Percentiles rank a stretch among this genome's conserved stretches.
phyloP scores from a whole-genome alignment of 1,140 invertebrate species.

The Campoletis sonorensis region DNA sequence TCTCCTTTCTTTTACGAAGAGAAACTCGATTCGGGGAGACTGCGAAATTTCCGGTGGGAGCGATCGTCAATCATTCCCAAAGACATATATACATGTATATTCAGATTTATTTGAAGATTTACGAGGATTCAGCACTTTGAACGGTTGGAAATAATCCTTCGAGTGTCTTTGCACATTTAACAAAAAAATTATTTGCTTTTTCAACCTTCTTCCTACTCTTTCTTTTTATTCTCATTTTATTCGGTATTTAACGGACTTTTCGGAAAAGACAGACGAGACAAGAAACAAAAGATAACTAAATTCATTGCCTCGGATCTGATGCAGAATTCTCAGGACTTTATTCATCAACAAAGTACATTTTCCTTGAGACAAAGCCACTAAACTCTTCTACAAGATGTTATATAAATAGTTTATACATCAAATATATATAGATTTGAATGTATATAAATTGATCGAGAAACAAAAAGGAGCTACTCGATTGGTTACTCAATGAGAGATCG shows the following conservation, averaged over 20 bases:
- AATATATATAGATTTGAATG: neutral
- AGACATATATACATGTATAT: conserved; percentile 61
- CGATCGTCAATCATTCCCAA: conserved; percentile 70
- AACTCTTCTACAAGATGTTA: conserved; percentile 1
- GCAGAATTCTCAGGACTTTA: neutral
- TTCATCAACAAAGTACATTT: conserved; percentile 18
- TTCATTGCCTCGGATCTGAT: neutral
- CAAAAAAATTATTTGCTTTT: neutral
- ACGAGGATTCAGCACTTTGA: neutral
- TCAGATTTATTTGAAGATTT: conserved; percentile 22
- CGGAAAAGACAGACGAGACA: neutral
- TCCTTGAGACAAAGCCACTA: conserved; percentile 35
- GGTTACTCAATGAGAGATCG: conserved; percentile 58
- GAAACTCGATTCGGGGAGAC: neutral
- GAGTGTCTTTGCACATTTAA: neutral
- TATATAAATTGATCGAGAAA: neutral
- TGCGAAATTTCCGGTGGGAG: conserved; percentile 59
- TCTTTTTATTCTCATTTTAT: neutral
- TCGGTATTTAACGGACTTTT: neutral
- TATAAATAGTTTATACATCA: neutral
- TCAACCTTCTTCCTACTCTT: neutral
- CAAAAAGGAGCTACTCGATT: conserved; percentile 26
- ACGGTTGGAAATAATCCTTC: neutral
- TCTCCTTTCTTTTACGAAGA: neutral
- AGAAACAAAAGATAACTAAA: neutral